A percentile compares a stretch with the other conserved stretches of the same genome.
These are phyloP conservation scores for Drosophila pachea DNA, from an alignment of 1,140 invertebrate species.

Conservation along the genomic window DNA sequence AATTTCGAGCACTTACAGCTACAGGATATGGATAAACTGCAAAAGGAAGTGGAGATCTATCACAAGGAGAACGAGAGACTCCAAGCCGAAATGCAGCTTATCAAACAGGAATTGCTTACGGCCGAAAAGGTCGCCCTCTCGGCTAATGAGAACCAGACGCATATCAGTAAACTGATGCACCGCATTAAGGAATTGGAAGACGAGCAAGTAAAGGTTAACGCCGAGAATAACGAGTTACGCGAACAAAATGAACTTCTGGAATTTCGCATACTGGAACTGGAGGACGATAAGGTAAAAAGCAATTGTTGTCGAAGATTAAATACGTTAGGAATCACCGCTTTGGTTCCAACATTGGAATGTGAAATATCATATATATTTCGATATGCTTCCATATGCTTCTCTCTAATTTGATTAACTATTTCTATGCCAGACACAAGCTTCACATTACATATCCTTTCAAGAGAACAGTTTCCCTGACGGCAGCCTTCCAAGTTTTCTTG, in stretches of 20 bases:
- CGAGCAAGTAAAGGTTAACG: constrained; percentile 76
- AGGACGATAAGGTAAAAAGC: constrained; percentile 78
- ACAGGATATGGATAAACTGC: constrained; percentile 75
- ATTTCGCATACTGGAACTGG: constrained; percentile 80
- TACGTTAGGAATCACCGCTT: background rate
- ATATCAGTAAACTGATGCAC: constrained; percentile 67
- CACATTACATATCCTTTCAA: too few relatives aligned
- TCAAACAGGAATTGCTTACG: constrained; percentile 72
- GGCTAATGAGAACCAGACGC: constrained; percentile 49
- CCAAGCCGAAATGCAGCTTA: constrained; percentile 65
- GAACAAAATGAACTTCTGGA: constrained; percentile 81
- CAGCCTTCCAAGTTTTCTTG: background rate
- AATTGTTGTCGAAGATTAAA: background rate
- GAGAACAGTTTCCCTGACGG: too few relatives aligned
- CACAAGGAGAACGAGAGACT: constrained; percentile 73
- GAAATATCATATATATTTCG: too few relatives aligned
- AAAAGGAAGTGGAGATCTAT: constrained; percentile 74
- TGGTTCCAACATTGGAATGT: too few relatives aligned
- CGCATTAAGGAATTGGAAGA: constrained; percentile 73
- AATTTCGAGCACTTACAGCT: constrained; percentile 46
- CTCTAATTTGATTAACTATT: too few relatives aligned
- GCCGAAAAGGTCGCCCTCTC: constrained; percentile 60
- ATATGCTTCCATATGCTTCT: too few relatives aligned
- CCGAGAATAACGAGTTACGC: constrained; percentile 79
- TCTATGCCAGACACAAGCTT: too few relatives aligned